Conservation (phyloP, 2,888 invertebrate genomes). For the Ceramica pisi region DNA sequence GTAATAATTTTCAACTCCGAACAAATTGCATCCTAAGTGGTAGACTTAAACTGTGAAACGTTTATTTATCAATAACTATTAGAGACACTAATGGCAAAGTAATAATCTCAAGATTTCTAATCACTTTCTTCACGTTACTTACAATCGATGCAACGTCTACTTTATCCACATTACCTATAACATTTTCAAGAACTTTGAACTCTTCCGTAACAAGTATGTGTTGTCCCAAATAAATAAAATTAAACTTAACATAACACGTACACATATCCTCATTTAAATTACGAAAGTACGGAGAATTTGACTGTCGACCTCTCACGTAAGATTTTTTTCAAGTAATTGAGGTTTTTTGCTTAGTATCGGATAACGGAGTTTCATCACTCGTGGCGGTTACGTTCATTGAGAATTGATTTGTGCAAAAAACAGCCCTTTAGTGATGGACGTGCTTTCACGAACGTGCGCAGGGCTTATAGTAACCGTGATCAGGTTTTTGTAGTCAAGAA, state of each 20-base stretch:
- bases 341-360: conserved; percentile 27
- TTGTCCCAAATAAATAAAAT: conserved; percentile 39
- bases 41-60: not conserved
- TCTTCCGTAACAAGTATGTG: conserved; percentile 22
- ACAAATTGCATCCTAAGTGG: not conserved
- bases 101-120: conserved; percentile 38
- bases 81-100: conserved; percentile 27
- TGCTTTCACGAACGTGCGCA: conserved; percentile 32
- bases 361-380: conserved; percentile 43
- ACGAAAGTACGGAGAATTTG: conserved; percentile 39
- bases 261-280: conserved; percentile 26
- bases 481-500: not conserved
- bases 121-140: conserved; percentile 38
- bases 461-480: conserved; percentile 6
- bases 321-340: conserved; percentile 16
- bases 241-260: conserved; percentile 30
- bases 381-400: conserved; percentile 32
- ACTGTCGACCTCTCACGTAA: conserved; percentile 52
- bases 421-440: conserved; percentile 40
- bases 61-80: conserved; percentile 25
- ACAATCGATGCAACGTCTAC: conserved; percentile 16
- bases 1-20: not conserved
- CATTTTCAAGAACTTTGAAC: conserved; percentile 38
- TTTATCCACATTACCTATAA: conserved; percentile 8
- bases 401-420: conserved; percentile 45